A percentile compares a stretch with the other conserved stretches of the same genome.
These are phyloP conservation scores for Notodonta ziczac DNA, from an alignment of 2,888 invertebrate species.

Conservation along the genomic window DNA sequence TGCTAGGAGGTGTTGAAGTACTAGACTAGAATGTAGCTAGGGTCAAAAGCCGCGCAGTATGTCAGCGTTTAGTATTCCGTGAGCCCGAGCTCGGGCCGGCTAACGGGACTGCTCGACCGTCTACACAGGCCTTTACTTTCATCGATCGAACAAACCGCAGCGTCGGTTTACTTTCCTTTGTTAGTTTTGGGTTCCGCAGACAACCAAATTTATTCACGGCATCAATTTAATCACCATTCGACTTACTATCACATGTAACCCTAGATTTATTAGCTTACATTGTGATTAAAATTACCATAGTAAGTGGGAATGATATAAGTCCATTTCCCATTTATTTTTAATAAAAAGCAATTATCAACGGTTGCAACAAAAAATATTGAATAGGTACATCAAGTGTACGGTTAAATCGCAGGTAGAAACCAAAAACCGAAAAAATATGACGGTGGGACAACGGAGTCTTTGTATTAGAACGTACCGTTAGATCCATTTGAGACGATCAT, in stretches of 20 bases:
- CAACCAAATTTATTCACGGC: constrained; percentile 42
- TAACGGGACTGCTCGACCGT: constrained; percentile 78
- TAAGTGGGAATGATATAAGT: constrained; percentile 4
- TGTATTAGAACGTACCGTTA: constrained; percentile 70
- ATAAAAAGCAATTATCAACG: constrained; percentile 62
- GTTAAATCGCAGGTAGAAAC: constrained; percentile 70
- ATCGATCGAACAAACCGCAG: constrained; percentile 78
- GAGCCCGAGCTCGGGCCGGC: constrained; percentile 72
- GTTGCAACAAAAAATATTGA: constrained; percentile 56
- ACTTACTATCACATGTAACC: not conserved
- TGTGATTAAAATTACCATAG: not conserved
- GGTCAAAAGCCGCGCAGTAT: constrained; percentile 84
- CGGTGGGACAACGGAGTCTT: constrained; percentile 60
- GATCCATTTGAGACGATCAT: constrained; percentile 59
- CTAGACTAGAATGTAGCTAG: constrained; percentile 81
- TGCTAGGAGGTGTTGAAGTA: constrained; percentile 73
- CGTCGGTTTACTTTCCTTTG: constrained; percentile 83
- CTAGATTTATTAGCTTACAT: not conserved
- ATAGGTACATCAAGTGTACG: constrained; percentile 72
- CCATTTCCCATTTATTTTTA: constrained; percentile 17
- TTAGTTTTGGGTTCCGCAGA: constrained; percentile 67
- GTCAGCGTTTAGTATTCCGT: constrained; percentile 84
- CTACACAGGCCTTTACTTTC: constrained; percentile 83
- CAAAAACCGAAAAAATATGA: constrained; percentile 49
- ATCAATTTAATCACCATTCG: constrained; percentile 15